Conservation (phyloP, 1,140 invertebrate genomes). For the Diprion similis region DNA sequence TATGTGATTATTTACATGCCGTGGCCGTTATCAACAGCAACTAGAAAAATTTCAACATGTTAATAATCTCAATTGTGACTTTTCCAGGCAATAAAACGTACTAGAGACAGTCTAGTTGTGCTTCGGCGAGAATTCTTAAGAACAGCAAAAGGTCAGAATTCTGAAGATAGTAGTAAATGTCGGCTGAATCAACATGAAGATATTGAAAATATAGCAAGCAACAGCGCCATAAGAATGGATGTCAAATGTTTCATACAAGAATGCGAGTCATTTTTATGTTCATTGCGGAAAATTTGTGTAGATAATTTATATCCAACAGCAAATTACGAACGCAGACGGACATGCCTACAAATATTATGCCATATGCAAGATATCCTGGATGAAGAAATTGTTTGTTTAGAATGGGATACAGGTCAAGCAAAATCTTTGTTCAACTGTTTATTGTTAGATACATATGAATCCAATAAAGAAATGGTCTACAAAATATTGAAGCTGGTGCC, state of each 20-base stretch:
- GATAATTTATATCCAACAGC: constrained; percentile 70
- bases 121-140: constrained; percentile 36
- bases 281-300: constrained; percentile 64
- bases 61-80: too few species aligned
- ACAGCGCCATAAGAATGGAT: constrained; percentile 38
- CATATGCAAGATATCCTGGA: constrained; percentile 44
- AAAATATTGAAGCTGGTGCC: constrained; percentile 38
- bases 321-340: constrained; percentile 73
- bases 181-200: constrained; percentile 37
- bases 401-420: constrained; percentile 47
- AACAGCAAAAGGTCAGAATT: constrained; percentile 35
- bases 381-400: constrained; percentile 27
- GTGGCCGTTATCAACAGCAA: constrained; percentile 37
- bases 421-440: constrained; percentile 67
- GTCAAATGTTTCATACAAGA: constrained; percentile 26
- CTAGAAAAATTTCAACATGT: constrained; percentile 26
- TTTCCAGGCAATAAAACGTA: constrained; percentile 47
- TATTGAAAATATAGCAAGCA: constrained; percentile 38
- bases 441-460: constrained; percentile 78
- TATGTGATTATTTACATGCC: constrained; percentile 17
- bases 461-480: constrained; percentile 74
- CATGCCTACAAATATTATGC: constrained; percentile 66
- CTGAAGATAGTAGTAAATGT: constrained; percentile 20
- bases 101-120: constrained; percentile 46
- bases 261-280: constrained; percentile 59